These are phyloP conservation scores for Synanthedon tipuliformis DNA, from an alignment of 2,888 invertebrate species.

Conservation along the genomic window DNA sequence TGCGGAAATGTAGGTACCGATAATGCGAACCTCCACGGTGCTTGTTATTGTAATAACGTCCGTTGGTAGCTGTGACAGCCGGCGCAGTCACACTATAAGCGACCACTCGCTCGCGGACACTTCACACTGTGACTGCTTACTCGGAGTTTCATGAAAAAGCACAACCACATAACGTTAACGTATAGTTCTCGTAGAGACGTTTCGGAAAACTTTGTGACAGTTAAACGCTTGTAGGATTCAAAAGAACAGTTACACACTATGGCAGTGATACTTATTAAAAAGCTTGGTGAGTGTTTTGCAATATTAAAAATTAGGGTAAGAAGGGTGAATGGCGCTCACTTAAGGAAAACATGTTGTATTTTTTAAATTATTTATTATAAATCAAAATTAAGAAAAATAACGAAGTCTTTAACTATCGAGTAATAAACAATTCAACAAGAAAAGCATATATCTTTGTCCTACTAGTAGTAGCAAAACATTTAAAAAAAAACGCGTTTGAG, in stretches of 20 bases:
- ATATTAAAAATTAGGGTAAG: no score
- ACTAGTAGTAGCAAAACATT: no score
- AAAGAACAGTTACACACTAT: conserved; percentile 18
- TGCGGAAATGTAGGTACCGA: conserved; percentile 14
- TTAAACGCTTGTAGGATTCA: background rate
- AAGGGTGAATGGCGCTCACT: no score
- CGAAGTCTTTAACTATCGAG: no score
- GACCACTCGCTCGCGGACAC: conserved; percentile 20
- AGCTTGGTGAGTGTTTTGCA: conserved; percentile 39
- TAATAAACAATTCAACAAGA: no score
- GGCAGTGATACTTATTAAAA: conserved; percentile 49
- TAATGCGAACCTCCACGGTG: conserved; percentile 10
- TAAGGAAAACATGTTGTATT: no score
- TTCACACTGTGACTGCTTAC: conserved; percentile 8
- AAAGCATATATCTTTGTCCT: no score
- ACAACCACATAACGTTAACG: no score
- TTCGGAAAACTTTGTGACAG: background rate
- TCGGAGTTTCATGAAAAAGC: background rate
- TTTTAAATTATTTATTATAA: no score
- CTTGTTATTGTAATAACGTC: conserved; percentile 26
- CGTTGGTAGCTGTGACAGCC: conserved; percentile 8
- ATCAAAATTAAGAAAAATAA: no score
- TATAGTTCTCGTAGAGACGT: no score
- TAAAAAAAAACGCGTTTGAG: no score
- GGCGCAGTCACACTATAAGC: conserved; percentile 5